Evolutionary conservation across 2,888 invertebrate genomes (phyloP).

Genomic region (Argynnis bischoffii): DNA sequence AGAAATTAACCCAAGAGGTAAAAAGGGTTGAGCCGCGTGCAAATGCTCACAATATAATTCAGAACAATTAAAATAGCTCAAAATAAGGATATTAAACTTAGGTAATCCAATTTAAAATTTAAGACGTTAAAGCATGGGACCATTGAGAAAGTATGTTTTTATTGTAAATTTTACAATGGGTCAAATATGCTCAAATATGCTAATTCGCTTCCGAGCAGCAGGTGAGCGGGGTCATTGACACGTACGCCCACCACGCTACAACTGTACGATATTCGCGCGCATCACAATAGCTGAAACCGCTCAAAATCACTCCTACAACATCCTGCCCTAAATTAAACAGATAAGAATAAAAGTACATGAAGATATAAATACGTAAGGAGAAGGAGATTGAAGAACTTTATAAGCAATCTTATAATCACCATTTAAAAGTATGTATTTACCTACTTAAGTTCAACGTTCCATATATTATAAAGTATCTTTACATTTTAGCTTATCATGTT

Average conservation of each 20-base stretch:
- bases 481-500: no score
- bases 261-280: slow-evolving; percentile 26
- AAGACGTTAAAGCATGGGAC: not conserved
- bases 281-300: slow-evolving; percentile 19
- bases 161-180: slow-evolving; percentile 21
- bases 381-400: not conserved
- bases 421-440: no score
- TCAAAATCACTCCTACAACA: slow-evolving; percentile 3
- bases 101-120: not conserved
- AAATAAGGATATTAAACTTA: not conserved
- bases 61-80: no score
- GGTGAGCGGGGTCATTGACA: slow-evolving; percentile 76
- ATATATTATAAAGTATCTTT: no score
- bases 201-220: slow-evolving; percentile 61
- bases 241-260: slow-evolving; percentile 33
- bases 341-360: not conserved
- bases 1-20: no score
- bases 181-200: slow-evolving; percentile 52
- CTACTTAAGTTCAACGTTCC: no score
- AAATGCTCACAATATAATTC: no score
- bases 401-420: not conserved
- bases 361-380: not conserved
- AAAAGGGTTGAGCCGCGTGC: no score
- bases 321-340: slow-evolving; percentile 1
- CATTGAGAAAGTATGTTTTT: not conserved